A percentile compares a stretch with the other conserved stretches of the same genome.
Evolutionary conservation across 2,113 vertebrate species (phyloP).

Genomic region (Anthoscopus minutus): DNA sequence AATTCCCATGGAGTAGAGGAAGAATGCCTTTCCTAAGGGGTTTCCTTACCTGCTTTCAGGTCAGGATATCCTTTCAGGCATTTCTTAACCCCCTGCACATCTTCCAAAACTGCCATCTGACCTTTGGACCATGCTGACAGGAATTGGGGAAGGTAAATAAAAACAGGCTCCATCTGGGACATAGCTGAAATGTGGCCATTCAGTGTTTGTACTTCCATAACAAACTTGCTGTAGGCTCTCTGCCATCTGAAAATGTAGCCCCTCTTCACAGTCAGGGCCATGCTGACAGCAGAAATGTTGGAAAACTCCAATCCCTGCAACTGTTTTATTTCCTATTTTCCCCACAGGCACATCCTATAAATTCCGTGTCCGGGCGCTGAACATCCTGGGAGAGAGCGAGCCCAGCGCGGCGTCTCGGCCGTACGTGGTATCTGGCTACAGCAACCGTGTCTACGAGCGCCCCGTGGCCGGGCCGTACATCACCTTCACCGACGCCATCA

Average conservation of each 20-base stretch:
- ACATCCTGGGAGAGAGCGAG: conserved; percentile 91
- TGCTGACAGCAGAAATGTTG: not conserved
- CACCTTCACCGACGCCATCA: conserved; percentile 95
- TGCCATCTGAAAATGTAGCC: not conserved
- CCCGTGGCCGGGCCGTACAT: conserved; percentile 93
- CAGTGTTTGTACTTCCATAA: not conserved
- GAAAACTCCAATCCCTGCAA: not conserved
- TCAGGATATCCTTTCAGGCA: not conserved
- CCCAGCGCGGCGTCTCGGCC: conserved; percentile 89
- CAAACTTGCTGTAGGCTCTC: not conserved
- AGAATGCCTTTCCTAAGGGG: not conserved
- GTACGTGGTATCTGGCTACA: conserved; percentile 85
- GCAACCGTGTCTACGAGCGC: conserved; percentile 79
- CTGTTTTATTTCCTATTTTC: not conserved
- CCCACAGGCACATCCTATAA: conserved; percentile 87
- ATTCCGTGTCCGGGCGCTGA: conserved; percentile 91
- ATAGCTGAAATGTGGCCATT: not conserved
- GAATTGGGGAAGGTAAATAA: not conserved
- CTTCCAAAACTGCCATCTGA: not conserved
- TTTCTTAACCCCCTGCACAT: not conserved
- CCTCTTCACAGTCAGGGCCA: not conserved
- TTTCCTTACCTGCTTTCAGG: not conserved
- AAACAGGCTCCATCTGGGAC: not conserved
- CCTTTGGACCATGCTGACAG: not conserved
- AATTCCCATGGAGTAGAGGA: not conserved